Evolutionary conservation across 2,797 vertebrate species (phyloP), one percentile per base, ranked within the genome.

Genomic region (Potorous gilbertii): DNA sequence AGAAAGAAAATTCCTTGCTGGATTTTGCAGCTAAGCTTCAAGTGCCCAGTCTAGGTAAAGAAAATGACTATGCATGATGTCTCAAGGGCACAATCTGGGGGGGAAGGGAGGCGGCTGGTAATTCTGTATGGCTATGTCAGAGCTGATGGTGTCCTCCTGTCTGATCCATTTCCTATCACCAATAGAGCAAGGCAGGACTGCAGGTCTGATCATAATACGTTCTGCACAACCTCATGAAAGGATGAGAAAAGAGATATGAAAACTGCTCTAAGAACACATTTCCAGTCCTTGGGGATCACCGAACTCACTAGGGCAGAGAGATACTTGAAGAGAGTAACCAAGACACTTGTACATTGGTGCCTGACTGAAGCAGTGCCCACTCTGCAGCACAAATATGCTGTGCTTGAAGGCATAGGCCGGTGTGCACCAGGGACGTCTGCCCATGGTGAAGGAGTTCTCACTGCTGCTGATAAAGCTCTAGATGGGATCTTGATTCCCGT

Each of bases 201-300:
- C 18, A 10, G 11, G 55, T 34, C 93, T 93, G 90, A 62, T 57
- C 24, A 50, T 55, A 16, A 56, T 18, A 93, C 56, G 9, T 34
- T 94, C 9, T 87, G 74, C 18, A 81, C 0, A 93, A 27, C 13
- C 5, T 14, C 29, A 8, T 13, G 50, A 21, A 52, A n/a, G 59
- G 34, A 94, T 90, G 91, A 81, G 34, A 91, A 94, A 62, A 95
- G 5, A 92, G 50, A 92, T 27, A 14, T 56, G 74, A 92, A 94
- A 54, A 52, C 54, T 94, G 91, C n/a, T 92, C 18, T 90, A 31
- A 50, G 54, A 93, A 92, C 74, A 29, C 91, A 96, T 56, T 93
- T 92, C 55, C 94, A n/a, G 54, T 90, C 96, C 40, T 96, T 95
- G 66, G 93, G 93, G 94, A 55, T 56, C 50, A 93, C 91, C 57